phyloP scores from a whole-genome alignment of 2,797 vertebrate species.

The Lophotriccus pileatus region DNA sequence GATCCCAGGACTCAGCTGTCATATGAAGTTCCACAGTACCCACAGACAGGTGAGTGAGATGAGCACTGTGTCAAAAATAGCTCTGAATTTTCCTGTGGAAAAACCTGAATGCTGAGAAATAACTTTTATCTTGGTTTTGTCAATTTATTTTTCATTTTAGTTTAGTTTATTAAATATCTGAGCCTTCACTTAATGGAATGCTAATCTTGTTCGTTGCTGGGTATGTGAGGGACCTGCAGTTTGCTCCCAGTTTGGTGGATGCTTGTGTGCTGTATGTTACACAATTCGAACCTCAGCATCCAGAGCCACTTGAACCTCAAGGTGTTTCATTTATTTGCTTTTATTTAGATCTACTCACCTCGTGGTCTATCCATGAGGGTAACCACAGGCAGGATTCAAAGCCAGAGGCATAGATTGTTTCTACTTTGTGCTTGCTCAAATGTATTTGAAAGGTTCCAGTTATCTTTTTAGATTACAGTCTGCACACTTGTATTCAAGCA shows the following conservation, averaged over 20 bases:
- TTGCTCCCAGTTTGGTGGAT: background rate
- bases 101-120: background rate
- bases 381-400: background rate
- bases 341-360: background rate
- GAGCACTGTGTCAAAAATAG: background rate
- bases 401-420: background rate
- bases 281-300: background rate
- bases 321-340: background rate
- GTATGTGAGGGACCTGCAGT: background rate
- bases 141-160: background rate
- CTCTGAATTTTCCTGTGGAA: background rate
- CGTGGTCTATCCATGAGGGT: rapidly evolving
- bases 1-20: conserved; percentile 82
- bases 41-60: conserved; percentile 81
- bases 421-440: background rate
- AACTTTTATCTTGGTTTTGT: background rate
- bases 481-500: background rate
- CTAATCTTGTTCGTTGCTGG: background rate
- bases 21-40: conserved; percentile 85
- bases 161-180: background rate
- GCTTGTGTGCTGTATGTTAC: background rate
- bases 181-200: background rate
- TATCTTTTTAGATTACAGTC: background rate
- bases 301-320: background rate
- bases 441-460: background rate